Percentiles rank a stretch among this genome's conserved stretches.
Evolutionary conservation across 2,797 vertebrate species (phyloP).

Genomic region (Rhinogobio ventralis): DNA sequence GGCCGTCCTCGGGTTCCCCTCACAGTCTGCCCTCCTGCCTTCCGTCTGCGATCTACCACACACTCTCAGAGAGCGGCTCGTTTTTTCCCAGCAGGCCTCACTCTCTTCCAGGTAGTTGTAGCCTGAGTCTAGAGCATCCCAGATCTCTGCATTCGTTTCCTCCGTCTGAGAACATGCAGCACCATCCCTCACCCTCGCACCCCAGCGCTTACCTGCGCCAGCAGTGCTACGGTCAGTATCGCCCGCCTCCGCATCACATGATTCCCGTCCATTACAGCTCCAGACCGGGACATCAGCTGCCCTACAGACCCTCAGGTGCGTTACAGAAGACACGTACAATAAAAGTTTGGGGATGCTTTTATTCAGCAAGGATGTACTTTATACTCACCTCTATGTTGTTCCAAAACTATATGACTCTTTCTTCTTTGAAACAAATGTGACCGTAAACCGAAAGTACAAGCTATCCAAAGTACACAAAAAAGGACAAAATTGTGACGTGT

Average conservation of each 20-base stretch:
- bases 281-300: conserved; percentile 57
- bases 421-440: too few species aligned
- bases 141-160: conserved; percentile 75
- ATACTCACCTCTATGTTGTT: background rate
- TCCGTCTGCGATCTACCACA: conserved; percentile 62
- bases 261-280: conserved; percentile 39
- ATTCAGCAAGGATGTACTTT: background rate
- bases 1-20: conserved; percentile 71
- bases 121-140: conserved; percentile 75
- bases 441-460: background rate
- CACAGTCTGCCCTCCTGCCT: conserved; percentile 70
- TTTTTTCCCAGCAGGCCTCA: conserved; percentile 52
- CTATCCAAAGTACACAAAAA: background rate
- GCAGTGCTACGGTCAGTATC: conserved; percentile 67
- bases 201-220: conserved; percentile 62
- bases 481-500: background rate
- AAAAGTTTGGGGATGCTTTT: too few species aligned
- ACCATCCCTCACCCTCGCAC: conserved; percentile 68
- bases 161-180: conserved; percentile 50
- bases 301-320: conserved; percentile 67
- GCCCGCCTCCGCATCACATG: conserved; percentile 58
- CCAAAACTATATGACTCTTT: background rate
- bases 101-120: conserved; percentile 64
- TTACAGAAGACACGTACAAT: conserved; percentile 13
- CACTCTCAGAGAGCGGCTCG: conserved; percentile 58